A percentile compares a stretch with the other conserved stretches of the same genome.
Evolutionary conservation across 2,113 vertebrate genomes (phyloP).

Genomic region (Nothocercus nigrocapillus): DNA sequence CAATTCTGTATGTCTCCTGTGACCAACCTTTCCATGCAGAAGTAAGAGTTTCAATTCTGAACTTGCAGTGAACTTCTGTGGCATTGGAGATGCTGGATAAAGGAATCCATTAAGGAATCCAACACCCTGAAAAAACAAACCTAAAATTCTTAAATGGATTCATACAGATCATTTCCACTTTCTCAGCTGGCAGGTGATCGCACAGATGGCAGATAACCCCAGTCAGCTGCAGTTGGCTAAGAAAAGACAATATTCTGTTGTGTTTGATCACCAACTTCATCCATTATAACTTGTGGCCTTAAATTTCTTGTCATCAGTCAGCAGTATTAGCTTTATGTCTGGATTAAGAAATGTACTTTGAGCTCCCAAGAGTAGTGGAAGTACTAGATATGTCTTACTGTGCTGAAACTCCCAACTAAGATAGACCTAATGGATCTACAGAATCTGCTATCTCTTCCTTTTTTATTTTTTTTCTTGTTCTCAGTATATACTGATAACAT

Average conservation of each 20-base stretch:
- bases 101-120: neutral
- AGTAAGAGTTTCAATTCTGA: neutral
- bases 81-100: conserved; percentile 24
- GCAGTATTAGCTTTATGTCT: neutral
- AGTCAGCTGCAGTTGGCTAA: neutral
- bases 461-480: neutral
- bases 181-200: neutral
- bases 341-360: neutral
- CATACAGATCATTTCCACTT: neutral
- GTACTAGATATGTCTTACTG: neutral
- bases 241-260: neutral
- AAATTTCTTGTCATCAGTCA: neutral
- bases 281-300: neutral
- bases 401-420: neutral
- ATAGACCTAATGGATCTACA: neutral
- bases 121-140: neutral
- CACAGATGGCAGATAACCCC: neutral
- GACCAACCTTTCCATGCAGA: neutral
- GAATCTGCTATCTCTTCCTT: neutral
- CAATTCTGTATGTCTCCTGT: neutral
- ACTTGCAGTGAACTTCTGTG: neutral
- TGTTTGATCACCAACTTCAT: neutral
- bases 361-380: neutral
- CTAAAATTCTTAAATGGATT: neutral
- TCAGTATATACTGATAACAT: neutral